Evolutionary conservation across 2,888 invertebrate species (phyloP).

Genomic region (Orthonevra nobilis): DNA sequence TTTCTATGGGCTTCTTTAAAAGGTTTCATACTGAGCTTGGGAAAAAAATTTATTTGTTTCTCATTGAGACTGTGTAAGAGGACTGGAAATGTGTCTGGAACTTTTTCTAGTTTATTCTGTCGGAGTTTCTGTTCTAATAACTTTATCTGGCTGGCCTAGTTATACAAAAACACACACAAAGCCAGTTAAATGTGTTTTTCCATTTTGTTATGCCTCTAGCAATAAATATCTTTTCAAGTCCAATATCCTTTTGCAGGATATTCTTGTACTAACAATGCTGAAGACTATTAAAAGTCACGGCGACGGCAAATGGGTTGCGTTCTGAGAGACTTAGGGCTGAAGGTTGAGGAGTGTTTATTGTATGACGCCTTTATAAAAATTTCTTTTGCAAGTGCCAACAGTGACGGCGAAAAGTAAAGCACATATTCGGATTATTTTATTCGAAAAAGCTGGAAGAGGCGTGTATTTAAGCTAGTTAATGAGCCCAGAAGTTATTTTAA

Average conservation of each 20-base stretch:
- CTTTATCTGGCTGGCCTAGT: constrained; percentile 23
- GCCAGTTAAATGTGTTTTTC: constrained; percentile 4
- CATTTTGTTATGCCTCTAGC: constrained; percentile 18
- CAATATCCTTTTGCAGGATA: constrained; percentile 52
- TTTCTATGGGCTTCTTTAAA: constrained; percentile 13
- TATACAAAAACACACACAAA: constrained; percentile 6
- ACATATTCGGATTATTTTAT: too few species aligned
- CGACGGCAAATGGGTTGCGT: too few species aligned
- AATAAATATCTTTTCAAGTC: constrained; percentile 39
- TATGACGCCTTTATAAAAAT: neutral
- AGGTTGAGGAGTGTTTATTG: constrained; percentile 4
- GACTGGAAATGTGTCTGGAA: constrained; percentile 29
- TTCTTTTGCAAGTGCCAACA: neutral
- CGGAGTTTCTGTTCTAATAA: constrained; percentile 36
- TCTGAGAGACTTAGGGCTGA: too few species aligned
- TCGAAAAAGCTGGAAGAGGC: too few species aligned
- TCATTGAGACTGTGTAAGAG: constrained; percentile 16
- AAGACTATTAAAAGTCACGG: constrained; percentile 6
- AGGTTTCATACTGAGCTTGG: constrained; percentile 31
- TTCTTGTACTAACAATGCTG: constrained; percentile 15
- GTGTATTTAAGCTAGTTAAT: too few species aligned
- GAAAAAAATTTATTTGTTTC: constrained; percentile 59
- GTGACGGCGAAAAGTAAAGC: neutral
- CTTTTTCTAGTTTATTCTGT: constrained; percentile 23
- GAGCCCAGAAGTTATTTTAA: too few species aligned